A percentile compares a stretch with the other conserved stretches of the same genome.
phyloP scores from a whole-genome alignment of 2,888 invertebrate genomes.

The Willowsia nigromaculata region DNA sequence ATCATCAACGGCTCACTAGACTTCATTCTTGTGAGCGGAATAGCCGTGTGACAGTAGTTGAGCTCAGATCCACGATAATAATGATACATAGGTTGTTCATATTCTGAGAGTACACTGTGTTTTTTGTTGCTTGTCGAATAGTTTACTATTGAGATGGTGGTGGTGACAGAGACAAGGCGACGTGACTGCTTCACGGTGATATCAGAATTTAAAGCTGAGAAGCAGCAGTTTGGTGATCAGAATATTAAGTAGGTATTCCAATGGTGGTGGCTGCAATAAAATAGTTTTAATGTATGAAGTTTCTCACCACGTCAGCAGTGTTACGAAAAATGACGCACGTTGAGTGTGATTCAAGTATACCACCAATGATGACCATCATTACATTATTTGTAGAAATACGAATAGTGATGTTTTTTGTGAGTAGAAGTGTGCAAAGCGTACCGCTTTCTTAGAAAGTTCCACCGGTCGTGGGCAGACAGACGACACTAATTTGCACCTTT shows the following conservation, averaged over 20 bases:
- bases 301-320: slow-evolving; percentile 39
- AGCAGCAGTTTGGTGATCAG: slow-evolving; percentile 33
- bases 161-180: slow-evolving; percentile 56
- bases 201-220: slow-evolving; percentile 42
- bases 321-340: slow-evolving; percentile 13
- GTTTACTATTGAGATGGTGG: slow-evolving; percentile 35
- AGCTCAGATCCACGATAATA: too few relatives aligned
- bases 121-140: slow-evolving; percentile 20
- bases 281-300: slow-evolving; percentile 61
- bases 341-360: slow-evolving; percentile 36
- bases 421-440: not conserved
- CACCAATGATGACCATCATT: slow-evolving; percentile 56
- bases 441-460: slow-evolving; percentile 12
- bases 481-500: slow-evolving; percentile 24
- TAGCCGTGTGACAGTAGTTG: too few relatives aligned
- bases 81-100: slow-evolving; percentile 25
- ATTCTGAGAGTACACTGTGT: not conserved
- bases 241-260: slow-evolving; percentile 51
- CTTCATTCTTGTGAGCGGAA: too few relatives aligned
- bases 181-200: slow-evolving; percentile 53
- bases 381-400: slow-evolving; percentile 8
- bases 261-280: slow-evolving; percentile 57
- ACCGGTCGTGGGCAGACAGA: not conserved
- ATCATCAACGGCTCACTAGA: too few relatives aligned
- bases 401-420: not conserved